Conservation (phyloP, 2,888 invertebrate genomes). For the Ornithoptera alexandrae region DNA sequence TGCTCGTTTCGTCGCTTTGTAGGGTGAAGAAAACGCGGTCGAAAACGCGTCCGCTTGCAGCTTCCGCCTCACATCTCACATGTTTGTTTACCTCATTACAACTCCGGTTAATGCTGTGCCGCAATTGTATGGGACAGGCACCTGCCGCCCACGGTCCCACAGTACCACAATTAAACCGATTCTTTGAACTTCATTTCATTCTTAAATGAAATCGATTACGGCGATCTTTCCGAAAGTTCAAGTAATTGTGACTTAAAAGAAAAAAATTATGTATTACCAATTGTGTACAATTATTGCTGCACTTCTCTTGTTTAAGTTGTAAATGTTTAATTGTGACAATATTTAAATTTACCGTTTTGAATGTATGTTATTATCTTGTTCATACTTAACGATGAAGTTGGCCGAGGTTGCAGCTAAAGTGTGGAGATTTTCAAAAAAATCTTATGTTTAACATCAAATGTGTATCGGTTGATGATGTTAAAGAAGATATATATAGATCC, state of each 20-base stretch:
- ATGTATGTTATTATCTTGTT: no score
- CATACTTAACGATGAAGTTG: no score
- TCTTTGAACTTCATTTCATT: conserved; percentile 26
- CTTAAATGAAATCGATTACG: conserved; percentile 28
- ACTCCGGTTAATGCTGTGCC: conserved; percentile 60
- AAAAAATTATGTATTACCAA: conserved; percentile 14
- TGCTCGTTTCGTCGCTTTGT: no score
- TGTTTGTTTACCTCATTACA: conserved; percentile 70
- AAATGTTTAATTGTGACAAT: not conserved
- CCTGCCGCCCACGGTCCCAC: conserved; percentile 44
- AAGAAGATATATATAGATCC: no score
- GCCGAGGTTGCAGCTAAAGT: no score
- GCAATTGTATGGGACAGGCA: conserved; percentile 53
- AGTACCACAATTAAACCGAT: conserved; percentile 14
- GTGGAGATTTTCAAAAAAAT: no score
- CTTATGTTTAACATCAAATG: no score
- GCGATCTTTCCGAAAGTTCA: conserved; percentile 22
- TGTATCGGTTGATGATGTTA: no score
- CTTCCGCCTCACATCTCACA: conserved; percentile 36
- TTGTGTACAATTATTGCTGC: conserved; percentile 11
- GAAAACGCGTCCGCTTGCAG: conserved; percentile 25
- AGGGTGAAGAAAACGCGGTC: no score
- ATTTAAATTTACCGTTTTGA: not conserved
- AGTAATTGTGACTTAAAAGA: conserved; percentile 22
- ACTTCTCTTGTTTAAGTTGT: conserved; percentile 14